Conservation (phyloP, 2,113 vertebrate species). For the Carassius auratus region DNA sequence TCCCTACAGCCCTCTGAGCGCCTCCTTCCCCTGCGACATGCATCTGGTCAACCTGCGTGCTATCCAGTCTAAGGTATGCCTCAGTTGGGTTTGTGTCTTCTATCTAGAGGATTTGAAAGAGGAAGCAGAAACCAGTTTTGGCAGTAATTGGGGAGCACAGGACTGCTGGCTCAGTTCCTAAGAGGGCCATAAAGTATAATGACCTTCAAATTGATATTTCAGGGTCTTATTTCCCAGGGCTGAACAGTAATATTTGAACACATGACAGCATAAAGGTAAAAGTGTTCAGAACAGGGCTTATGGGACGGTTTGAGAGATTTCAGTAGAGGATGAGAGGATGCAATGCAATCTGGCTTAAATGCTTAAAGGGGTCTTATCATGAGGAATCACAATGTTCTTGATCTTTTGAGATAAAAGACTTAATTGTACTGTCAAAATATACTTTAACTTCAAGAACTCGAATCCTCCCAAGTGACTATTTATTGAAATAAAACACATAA, state of each 20-base stretch:
- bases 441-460: neutral
- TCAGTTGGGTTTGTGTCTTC: neutral
- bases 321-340: neutral
- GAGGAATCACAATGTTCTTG: neutral
- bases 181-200: neutral
- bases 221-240: neutral
- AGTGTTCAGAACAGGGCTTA: neutral
- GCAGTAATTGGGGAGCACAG: neutral
- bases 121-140: slow-evolving; percentile 4
- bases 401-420: slow-evolving; percentile 11
- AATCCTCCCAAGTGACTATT: neutral
- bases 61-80: slow-evolving; percentile 84
- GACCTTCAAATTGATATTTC: neutral
- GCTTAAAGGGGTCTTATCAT: neutral
- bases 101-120: neutral
- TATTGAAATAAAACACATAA: neutral
- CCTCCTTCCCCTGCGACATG: slow-evolving; percentile 87
- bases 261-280: neutral
- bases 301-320: neutral
- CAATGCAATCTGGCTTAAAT: neutral
- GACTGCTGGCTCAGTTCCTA: slow-evolving; percentile 6
- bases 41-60: slow-evolving; percentile 88
- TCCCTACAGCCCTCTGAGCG: slow-evolving; percentile 76
- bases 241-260: slow-evolving; percentile 9
- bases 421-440: neutral